phyloP scores from a whole-genome alignment of 2,113 vertebrate genomes.

The Etheostoma cragini region DNA sequence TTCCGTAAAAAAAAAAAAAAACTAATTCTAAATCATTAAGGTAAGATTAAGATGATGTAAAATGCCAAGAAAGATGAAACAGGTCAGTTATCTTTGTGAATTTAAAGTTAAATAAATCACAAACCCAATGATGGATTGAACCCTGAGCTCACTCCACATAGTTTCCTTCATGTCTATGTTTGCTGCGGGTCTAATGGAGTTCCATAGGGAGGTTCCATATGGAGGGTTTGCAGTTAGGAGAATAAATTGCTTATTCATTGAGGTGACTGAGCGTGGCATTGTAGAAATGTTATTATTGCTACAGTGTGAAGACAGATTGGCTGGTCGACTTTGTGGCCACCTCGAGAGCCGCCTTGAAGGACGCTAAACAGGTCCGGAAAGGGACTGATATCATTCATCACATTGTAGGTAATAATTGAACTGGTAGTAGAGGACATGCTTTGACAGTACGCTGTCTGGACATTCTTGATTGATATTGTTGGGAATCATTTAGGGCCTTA shows the following conservation, averaged over 20 bases:
- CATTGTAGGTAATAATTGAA: background rate
- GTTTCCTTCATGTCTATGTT: slow-evolving; percentile 34
- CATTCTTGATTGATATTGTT: slow-evolving; percentile 23
- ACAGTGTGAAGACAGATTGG: slow-evolving; percentile 64
- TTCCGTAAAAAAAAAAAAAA: background rate
- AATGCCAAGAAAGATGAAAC: background rate
- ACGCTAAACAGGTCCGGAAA: slow-evolving; percentile 7
- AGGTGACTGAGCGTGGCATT: slow-evolving; percentile 64
- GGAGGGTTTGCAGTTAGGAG: slow-evolving; percentile 43
- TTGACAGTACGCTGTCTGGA: slow-evolving; percentile 10
- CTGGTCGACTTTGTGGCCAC: slow-evolving; percentile 53
- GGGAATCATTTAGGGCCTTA: slow-evolving; percentile 1
- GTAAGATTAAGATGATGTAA: slow-evolving; percentile 8
- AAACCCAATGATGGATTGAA: slow-evolving; percentile 1
- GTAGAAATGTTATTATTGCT: slow-evolving; percentile 66
- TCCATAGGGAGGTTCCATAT: slow-evolving; percentile 31
- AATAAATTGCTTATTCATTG: slow-evolving; percentile 75
- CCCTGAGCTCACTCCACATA: slow-evolving; percentile 11
- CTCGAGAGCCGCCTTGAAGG: slow-evolving; percentile 56
- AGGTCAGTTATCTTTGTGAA: slow-evolving; percentile 32
- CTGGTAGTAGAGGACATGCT: background rate
- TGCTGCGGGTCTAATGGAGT: slow-evolving; percentile 55
- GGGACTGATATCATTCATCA: background rate
- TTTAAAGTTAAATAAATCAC: slow-evolving; percentile 39
- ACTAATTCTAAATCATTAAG: background rate